Evolutionary conservation across 2,113 vertebrate species (phyloP).

Genomic region (Chloroceryle aenea): DNA sequence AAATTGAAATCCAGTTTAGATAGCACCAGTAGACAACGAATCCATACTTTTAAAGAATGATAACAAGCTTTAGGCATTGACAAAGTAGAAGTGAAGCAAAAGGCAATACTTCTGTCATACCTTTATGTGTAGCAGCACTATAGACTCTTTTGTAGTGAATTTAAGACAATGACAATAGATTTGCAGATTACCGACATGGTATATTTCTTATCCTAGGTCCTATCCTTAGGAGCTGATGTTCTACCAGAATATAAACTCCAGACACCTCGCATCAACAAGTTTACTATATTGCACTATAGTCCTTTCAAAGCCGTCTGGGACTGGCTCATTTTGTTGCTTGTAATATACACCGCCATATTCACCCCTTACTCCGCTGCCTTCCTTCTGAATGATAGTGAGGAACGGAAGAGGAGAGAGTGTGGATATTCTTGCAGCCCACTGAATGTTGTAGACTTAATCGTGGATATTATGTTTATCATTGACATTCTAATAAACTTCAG

Average conservation of each 20-base stretch:
- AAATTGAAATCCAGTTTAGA: constrained; percentile 8
- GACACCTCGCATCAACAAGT: constrained; percentile 95
- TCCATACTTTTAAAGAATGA: not conserved
- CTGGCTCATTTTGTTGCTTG: constrained; percentile 95
- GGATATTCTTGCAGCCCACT: constrained; percentile 98
- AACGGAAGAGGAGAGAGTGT: constrained; percentile 91
- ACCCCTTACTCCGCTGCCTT: constrained; percentile 98
- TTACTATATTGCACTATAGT: constrained; percentile 98
- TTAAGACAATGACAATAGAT: not conserved
- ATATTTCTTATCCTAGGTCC: constrained; percentile 80
- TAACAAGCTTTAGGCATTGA: not conserved
- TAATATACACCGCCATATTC: constrained; percentile 98
- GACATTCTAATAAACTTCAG: constrained; percentile 99
- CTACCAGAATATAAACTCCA: constrained; percentile 99
- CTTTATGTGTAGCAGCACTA: not conserved
- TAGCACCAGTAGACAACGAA: not conserved
- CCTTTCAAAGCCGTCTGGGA: constrained; percentile 99
- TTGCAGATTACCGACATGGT: not conserved
- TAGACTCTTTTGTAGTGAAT: not conserved
- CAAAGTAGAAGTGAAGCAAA: not conserved
- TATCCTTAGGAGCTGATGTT: constrained; percentile 96
- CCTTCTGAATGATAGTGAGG: constrained; percentile 94
- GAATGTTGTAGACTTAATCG: constrained; percentile 97
- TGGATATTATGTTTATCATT: constrained; percentile 99
- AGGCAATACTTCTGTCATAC: not conserved